Percentiles rank a stretch among this genome's conserved stretches.
These are phyloP conservation scores for Natrix natrix DNA, from an alignment of 2,797 vertebrate species.

Conservation along the genomic window DNA sequence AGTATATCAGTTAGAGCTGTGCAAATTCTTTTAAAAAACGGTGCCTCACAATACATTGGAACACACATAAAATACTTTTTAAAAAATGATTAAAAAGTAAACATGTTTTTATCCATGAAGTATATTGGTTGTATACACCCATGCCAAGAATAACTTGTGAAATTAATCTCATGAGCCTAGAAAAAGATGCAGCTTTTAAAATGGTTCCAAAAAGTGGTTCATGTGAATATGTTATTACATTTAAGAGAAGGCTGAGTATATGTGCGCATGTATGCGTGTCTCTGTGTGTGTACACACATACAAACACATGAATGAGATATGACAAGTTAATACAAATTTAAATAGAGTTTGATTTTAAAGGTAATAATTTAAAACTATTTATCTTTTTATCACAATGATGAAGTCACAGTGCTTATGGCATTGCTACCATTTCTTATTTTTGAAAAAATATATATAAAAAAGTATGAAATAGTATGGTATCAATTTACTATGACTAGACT, in stretches of 20 bases:
- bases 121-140: background rate
- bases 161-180: background rate
- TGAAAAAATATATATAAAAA: too few relatives aligned
- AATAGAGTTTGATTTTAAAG: background rate
- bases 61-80: background rate
- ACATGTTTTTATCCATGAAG: background rate
- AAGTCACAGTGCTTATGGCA: background rate
- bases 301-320: background rate
- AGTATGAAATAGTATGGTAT: too few relatives aligned
- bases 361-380: background rate
- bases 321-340: background rate
- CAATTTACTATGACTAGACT: too few relatives aligned
- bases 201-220: background rate
- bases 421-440: too few relatives aligned
- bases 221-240: background rate
- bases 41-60: background rate
- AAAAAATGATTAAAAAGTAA: background rate
- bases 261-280: background rate
- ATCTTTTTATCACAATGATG: background rate
- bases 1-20: background rate
- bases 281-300: background rate
- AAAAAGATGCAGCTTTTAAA: background rate
- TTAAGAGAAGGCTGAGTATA: background rate
- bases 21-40: background rate
- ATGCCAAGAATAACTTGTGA: background rate